Conservation (phyloP, 2,797 vertebrate species). For the Xerus rutilus region DNA sequence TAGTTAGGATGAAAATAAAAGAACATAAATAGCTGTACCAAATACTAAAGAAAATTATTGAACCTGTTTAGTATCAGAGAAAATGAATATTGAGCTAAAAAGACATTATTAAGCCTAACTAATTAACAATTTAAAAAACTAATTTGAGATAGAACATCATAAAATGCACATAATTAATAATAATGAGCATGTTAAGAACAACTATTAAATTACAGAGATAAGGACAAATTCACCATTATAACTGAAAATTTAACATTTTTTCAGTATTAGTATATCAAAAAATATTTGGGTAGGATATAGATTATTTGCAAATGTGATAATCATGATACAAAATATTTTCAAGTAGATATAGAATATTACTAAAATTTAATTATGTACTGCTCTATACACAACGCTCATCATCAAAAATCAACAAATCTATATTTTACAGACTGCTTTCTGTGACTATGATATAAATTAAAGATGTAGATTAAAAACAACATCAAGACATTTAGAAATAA, state of each 20-base stretch:
- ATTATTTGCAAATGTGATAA: background rate
- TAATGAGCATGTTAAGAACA: background rate
- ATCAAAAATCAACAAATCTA: background rate
- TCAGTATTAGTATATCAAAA: background rate
- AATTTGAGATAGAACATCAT: background rate
- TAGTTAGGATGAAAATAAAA: background rate
- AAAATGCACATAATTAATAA: background rate
- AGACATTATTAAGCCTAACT: background rate
- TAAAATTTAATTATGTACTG: background rate
- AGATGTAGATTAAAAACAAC: background rate
- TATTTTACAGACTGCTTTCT: background rate
- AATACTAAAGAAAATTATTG: background rate
- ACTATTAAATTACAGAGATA: background rate
- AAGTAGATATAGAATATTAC: background rate
- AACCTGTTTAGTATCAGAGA: background rate
- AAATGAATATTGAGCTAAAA: background rate
- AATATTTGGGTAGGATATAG: background rate
- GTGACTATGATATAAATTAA: background rate
- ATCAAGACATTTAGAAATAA: background rate
- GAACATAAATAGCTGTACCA: background rate
- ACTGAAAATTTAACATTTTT: background rate
- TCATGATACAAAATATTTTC: no score
- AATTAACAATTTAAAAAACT: background rate
- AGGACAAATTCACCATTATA: background rate
- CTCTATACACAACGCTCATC: background rate